Evolutionary conservation across 30 jellyfish, hydroid and myxozoan genomes (phyloP), one percentile per base, ranked within the genome.

Genomic region (Turritopsis dohrnii): DNA sequence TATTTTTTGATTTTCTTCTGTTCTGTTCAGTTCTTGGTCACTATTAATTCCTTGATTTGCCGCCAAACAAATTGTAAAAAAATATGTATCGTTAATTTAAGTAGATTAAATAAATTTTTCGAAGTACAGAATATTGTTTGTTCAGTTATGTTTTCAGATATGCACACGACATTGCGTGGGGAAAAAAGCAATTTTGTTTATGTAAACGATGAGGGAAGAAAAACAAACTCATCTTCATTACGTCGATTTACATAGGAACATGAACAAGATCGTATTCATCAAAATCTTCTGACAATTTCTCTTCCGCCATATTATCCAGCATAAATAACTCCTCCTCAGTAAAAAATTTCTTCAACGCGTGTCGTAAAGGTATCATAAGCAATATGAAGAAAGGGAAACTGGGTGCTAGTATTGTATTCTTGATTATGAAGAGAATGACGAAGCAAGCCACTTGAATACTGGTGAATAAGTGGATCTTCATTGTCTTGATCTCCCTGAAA

Each of bases 261-360:
- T 79, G 88, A n/a, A 54, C 81, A 52, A 54, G 79, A 29, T 74
- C 94, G 18, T 1, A 74, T 52, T 89, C 71, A 26, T 81, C 85
- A 18, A 81, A 18, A 29, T 81, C 94, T 41, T 82, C 89, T 0
- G 88, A 29, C 75, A 77, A 31, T 17, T 77, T 90, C 60, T 79
- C 97, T 29, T 90, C 97, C 20, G 53, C 80, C 16, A 79, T 83
- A 13, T 79, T 82, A 73, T 90, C 97, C 54, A 90, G 85, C 65
- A 82, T 83, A 52, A 86, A 90, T 54, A 90, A 60, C 85, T 90
- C 97, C 82, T 86, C 97, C n/a, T 90, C 96, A 9, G 92, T 86
- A 80, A 84, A 86, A 66, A 83, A 17, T 8, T 79, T 19, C 28
- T 83, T 31, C 80, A 90, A 76, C 27, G 26, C 53, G 28, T 75